A percentile compares a stretch with the other conserved stretches of the same genome.
These are phyloP conservation scores for Chloropsis cyanopogon DNA, from an alignment of 2,113 vertebrate genomes.

Conservation along the genomic window DNA sequence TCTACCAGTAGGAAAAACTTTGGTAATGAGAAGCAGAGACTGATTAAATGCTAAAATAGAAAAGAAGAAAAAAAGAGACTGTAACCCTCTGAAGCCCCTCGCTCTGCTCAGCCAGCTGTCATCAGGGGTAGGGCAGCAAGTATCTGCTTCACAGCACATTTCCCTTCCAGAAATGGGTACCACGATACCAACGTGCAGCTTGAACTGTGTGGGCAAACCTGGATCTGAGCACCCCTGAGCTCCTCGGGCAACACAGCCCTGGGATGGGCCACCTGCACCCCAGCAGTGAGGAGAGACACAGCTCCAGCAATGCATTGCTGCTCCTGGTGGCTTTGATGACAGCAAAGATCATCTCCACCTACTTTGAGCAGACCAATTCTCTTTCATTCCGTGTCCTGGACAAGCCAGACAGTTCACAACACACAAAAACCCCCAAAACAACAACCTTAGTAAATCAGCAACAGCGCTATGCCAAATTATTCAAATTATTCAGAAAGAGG, in stretches of 20 bases:
- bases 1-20: neutral
- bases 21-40: neutral
- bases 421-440: neutral
- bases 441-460: neutral
- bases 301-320: neutral
- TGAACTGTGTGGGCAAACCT: neutral
- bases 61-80: neutral
- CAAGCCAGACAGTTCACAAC: neutral
- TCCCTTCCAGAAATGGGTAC: neutral
- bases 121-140: neutral
- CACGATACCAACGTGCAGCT: rapidly evolving
- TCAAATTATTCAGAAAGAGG: slow-evolving; percentile 22
- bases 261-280: neutral
- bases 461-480: neutral
- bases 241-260: neutral
- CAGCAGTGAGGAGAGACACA: neutral
- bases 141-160: neutral
- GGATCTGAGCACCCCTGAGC: neutral
- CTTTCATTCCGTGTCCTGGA: neutral
- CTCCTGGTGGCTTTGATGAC: neutral
- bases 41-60: neutral
- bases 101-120: neutral
- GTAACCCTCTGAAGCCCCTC: neutral
- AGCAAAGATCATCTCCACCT: neutral
- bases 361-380: neutral